These are phyloP conservation scores for Lasioglossum zephyrum DNA, from an alignment of 2,888 invertebrate genomes.

Conservation along the genomic window DNA sequence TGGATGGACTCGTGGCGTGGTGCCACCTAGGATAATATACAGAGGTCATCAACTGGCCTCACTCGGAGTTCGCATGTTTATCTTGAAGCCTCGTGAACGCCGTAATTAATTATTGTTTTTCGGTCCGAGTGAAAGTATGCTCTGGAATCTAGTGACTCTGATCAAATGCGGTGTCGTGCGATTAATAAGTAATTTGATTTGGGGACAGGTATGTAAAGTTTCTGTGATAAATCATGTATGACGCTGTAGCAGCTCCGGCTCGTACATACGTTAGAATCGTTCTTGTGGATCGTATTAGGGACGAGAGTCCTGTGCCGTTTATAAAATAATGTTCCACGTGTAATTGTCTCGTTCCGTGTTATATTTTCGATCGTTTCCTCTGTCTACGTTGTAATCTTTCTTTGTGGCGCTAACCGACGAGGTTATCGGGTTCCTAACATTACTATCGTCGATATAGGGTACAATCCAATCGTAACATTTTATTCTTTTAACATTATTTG, in stretches of 20 bases:
- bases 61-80: constrained; percentile 52
- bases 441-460: constrained; percentile 3
- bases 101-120: constrained; percentile 10
- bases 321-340: neutral
- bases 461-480: neutral
- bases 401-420: constrained; percentile 9
- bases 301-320: no score
- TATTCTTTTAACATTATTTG: neutral
- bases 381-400: neutral
- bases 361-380: neutral
- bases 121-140: constrained; percentile 65
- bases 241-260: neutral
- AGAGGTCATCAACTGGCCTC: constrained; percentile 68
- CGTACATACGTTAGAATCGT: neutral
- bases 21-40: constrained; percentile 66
- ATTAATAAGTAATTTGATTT: constrained; percentile 62
- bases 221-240: constrained; percentile 35
- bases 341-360: neutral
- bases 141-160: constrained; percentile 71
- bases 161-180: constrained; percentile 66
- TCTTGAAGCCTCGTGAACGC: constrained; percentile 29
- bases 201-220: constrained; percentile 65
- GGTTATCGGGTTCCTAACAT: constrained; percentile 37
- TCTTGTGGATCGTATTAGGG: neutral
- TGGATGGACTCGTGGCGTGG: constrained; percentile 60